Percentiles rank a stretch among this genome's conserved stretches.
Conservation (phyloP, 2,888 invertebrate species). For the Tetragnatha montana region DNA sequence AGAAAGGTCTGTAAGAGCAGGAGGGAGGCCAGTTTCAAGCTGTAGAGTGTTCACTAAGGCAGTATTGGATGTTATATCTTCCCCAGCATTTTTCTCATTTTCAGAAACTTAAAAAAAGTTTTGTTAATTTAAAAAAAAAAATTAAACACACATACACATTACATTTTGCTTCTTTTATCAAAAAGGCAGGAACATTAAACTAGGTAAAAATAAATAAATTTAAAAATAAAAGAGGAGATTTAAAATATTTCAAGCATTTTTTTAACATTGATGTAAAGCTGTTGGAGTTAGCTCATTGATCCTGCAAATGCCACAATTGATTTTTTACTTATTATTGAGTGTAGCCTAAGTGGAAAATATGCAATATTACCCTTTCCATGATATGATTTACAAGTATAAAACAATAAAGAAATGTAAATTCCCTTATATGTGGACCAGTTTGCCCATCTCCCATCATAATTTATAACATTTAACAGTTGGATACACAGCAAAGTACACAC, state of each 20-base stretch:
- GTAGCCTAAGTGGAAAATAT: too few species aligned
- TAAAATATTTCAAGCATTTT: neutral
- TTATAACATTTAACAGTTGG: too few species aligned
- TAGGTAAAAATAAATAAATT: neutral
- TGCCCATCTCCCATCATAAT: too few species aligned
- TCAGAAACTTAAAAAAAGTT: slow-evolving; percentile 48
- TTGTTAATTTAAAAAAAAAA: neutral
- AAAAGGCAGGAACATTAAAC: neutral
- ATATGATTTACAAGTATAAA: too few species aligned
- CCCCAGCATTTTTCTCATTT: slow-evolving; percentile 53
- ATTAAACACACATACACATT: neutral
- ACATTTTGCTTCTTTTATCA: neutral
- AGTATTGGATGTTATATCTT: slow-evolving; percentile 55
- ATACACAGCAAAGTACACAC: too few species aligned
- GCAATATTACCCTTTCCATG: too few species aligned
- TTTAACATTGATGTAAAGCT: too few species aligned
- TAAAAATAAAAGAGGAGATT: neutral
- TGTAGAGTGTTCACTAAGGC: slow-evolving; percentile 63
- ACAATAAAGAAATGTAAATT: too few species aligned
- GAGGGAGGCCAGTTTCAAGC: slow-evolving; percentile 49
- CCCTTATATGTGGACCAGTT: too few species aligned
- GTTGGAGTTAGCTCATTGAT: too few species aligned
- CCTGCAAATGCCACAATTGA: too few species aligned
- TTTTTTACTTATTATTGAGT: too few species aligned
- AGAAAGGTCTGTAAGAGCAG: slow-evolving; percentile 54